Conservation (phyloP, 2,113 vertebrate genomes). For the Cephalopholis sonnerati region DNA sequence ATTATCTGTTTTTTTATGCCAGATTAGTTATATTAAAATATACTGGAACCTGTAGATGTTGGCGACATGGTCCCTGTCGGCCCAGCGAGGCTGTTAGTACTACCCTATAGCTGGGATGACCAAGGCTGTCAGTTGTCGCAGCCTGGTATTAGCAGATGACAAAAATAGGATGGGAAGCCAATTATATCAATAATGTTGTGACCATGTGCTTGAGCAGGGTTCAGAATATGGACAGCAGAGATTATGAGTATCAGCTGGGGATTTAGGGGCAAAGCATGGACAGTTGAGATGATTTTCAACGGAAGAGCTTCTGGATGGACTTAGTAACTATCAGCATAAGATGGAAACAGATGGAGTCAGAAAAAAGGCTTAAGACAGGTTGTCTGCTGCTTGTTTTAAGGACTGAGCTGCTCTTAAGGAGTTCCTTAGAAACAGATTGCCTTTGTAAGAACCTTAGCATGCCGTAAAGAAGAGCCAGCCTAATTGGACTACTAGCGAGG, state of each 20-base stretch:
- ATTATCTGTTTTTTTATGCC: neutral
- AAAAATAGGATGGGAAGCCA: constrained; percentile 53
- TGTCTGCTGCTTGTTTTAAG: constrained; percentile 71
- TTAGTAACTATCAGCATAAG: constrained; percentile 49
- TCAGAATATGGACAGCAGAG: constrained; percentile 59
- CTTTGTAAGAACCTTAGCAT: constrained; percentile 77
- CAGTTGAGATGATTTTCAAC: constrained; percentile 43
- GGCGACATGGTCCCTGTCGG: neutral
- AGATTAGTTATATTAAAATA: constrained; percentile 1
- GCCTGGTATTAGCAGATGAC: constrained; percentile 43
- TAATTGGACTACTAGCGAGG: constrained; percentile 76
- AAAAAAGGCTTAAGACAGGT: constrained; percentile 66
- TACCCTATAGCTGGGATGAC: constrained; percentile 11
- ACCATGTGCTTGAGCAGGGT: constrained; percentile 32
- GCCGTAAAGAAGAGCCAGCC: constrained; percentile 50
- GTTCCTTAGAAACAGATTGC: constrained; percentile 74
- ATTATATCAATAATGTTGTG: constrained; percentile 52
- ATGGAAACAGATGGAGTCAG: constrained; percentile 72
- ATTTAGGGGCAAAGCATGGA: constrained; percentile 55
- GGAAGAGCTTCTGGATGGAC: constrained; percentile 38
- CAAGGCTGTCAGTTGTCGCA: constrained; percentile 24
- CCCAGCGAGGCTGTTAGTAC: constrained; percentile 12
- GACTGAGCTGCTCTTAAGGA: constrained; percentile 76
- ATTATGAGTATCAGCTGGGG: constrained; percentile 60
- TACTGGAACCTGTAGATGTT: constrained; percentile 9